These are phyloP conservation scores for Anneissia japonica DNA, from an alignment of 35 echinoderm and acorn worm genomes.

Conservation along the genomic window DNA sequence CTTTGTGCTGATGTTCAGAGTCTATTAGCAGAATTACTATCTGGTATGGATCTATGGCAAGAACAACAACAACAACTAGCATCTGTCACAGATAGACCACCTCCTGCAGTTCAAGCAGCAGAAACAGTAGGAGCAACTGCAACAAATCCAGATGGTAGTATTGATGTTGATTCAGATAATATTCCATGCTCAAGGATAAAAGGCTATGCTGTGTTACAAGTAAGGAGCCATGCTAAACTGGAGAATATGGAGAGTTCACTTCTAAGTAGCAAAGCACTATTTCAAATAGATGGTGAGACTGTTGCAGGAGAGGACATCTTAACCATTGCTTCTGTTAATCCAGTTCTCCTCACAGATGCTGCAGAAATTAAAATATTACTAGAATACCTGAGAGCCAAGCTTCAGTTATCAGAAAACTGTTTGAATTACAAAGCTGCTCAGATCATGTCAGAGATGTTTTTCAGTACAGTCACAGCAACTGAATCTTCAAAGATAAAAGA, in stretches of 20 bases:
- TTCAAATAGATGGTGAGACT: slow-evolving; percentile 22
- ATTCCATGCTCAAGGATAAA: slow-evolving; percentile 35
- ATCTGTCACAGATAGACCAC: background rate
- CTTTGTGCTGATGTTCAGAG: background rate
- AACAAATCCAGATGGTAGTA: background rate
- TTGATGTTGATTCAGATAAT: slow-evolving; percentile 7
- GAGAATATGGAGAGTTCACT: slow-evolving; percentile 60
- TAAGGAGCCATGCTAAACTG: slow-evolving; percentile 57
- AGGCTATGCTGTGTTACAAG: slow-evolving; percentile 65
- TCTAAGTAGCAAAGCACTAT: slow-evolving; percentile 44
- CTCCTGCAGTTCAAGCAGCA: background rate
- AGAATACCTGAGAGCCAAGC: slow-evolving; percentile 54
- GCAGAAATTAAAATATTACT: slow-evolving; percentile 25
- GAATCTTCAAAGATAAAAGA: slow-evolving; percentile 40
- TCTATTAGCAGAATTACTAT: background rate
- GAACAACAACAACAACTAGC: background rate
- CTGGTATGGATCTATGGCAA: background rate
- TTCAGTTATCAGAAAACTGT: slow-evolving; percentile 11
- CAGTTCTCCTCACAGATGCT: slow-evolving; percentile 42
- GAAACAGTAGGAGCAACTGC: background rate
- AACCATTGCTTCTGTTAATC: slow-evolving; percentile 51
- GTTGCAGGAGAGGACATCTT: slow-evolving; percentile 56
- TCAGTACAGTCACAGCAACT: slow-evolving; percentile 38
- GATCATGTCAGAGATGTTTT: slow-evolving; percentile 52
- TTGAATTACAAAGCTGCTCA: slow-evolving; percentile 10